Base-by-base conservation (phyloP, 2,113 vertebrate genomes). In the Percopsis transmontana region DNA sequence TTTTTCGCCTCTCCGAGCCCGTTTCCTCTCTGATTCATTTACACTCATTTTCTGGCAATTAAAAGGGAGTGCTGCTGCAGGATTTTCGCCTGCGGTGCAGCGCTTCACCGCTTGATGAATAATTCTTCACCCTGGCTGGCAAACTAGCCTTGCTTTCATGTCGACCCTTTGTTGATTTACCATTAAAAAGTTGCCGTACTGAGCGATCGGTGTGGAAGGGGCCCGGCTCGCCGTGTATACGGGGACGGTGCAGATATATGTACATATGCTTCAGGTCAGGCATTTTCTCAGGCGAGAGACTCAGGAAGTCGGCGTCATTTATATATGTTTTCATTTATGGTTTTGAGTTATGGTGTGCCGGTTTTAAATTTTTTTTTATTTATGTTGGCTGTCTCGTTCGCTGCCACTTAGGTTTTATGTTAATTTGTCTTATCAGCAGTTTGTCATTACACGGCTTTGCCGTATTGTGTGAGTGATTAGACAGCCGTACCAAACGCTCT, bases 31-130 rank as follows among this genome's bases (percentile, higher is more conserved):
- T 63, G 79, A 90, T 87, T 89, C 79, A 89, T 91, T 90, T 89
- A 90, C 85, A 87, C 77, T 86, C 83, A 91, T 91, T 92, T 91
- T 91, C 88, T 91, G 85, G 85, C 88, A 92, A 91, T 93, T 91
- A 92, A 92, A 90, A 87, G 80, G 81, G 85, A 90, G 87, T 76
- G 69, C 77, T 81, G 86, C 88, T 90, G 84, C 88, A 88, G 85
- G 87, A 88, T 85, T 88, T 89, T 87, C 42, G 89, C 88, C 88
- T 58, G 88, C 88, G 89, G 90, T 87, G 88, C 85, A 84, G 86
- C 82, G 82, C 86, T 87, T 72, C 79, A 83, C 80, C 62, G 65
- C 83, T 18, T 89, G 88, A 91, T 91, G 87, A 91, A 91, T 92
- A 86, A 91, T 91, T 90, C 88, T 83, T 82, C 87, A 87, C 84